These are phyloP conservation scores for Odontomyia ornata DNA, from an alignment of 2,888 invertebrate genomes.

Conservation along the genomic window DNA sequence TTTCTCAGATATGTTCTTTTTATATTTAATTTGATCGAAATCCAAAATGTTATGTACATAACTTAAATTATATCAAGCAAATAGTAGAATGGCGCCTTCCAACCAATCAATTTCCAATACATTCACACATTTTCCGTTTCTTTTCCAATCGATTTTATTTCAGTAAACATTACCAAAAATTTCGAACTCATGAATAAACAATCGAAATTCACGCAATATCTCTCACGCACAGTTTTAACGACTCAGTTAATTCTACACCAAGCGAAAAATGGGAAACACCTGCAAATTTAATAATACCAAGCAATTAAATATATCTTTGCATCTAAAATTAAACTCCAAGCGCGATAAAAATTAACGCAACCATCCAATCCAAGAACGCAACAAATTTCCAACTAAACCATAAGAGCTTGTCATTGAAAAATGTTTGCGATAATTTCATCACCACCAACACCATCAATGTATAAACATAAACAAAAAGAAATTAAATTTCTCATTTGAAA, in stretches of 20 bases:
- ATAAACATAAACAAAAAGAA: constrained; percentile 9
- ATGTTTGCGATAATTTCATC: constrained; percentile 21
- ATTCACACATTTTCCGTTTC: no score
- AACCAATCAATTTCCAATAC: no score
- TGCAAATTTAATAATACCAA: constrained; percentile 7
- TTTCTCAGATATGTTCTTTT: no score
- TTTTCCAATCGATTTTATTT: no score
- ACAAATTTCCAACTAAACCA: not conserved
- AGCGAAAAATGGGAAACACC: not conserved
- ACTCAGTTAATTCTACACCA: not conserved
- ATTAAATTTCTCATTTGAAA: not conserved
- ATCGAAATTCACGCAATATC: not conserved
- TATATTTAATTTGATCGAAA: no score
- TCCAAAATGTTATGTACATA: no score
- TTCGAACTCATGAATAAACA: not conserved
- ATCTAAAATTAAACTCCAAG: constrained; percentile 7
- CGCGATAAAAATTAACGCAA: not conserved
- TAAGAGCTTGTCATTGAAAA: constrained; percentile 28
- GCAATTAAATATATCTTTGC: not conserved
- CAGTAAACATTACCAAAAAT: not conserved
- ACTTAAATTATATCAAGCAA: no score
- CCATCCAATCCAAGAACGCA: constrained; percentile 5
- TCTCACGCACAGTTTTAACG: not conserved
- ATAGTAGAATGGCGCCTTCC: no score
- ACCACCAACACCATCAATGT: not conserved